Percentiles rank a stretch among this genome's conserved stretches.
phyloP scores from a whole-genome alignment of 2,888 invertebrate species.

The Phytoseiulus persimilis region DNA sequence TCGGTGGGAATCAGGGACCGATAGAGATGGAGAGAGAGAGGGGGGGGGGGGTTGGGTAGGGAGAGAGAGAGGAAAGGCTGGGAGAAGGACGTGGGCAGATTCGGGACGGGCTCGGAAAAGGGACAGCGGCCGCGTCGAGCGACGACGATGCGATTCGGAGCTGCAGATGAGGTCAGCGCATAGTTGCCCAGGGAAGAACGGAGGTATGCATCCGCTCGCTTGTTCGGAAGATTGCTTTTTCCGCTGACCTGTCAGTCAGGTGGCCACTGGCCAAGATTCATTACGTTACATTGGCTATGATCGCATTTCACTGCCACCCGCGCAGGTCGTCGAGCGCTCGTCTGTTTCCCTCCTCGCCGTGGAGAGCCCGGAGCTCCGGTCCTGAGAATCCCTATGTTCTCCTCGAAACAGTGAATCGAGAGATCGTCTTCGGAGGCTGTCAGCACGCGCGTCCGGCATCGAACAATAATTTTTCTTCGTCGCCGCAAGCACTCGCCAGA shows the following conservation, averaged over 20 bases:
- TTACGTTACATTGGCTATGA: not conserved
- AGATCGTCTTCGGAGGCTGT: not conserved
- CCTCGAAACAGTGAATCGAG: not conserved
- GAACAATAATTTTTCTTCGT: not conserved
- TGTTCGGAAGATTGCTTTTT: constrained; percentile 5
- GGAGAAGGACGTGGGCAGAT: too few relatives aligned
- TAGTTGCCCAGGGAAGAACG: not conserved
- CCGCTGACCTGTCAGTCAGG: not conserved
- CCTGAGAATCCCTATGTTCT: not conserved
- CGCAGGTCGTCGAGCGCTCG: not conserved
- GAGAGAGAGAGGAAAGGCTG: too few relatives aligned
- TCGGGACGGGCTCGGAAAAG: too few relatives aligned
- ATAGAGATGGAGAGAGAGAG: too few relatives aligned
- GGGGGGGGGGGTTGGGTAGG: too few relatives aligned
- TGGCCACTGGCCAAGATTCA: not conserved
- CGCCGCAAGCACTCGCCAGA: not conserved
- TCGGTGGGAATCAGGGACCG: too few relatives aligned
- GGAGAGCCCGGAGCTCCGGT: not conserved
- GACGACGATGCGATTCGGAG: not conserved
- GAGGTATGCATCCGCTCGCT: not conserved
- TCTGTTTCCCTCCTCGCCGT: not conserved
- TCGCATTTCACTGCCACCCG: not conserved
- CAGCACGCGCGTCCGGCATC: not conserved
- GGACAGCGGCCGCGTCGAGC: too few relatives aligned
- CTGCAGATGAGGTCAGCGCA: not conserved